Conservation (phyloP, 2,113 vertebrate species). For the Ancistrus triradiatus region DNA sequence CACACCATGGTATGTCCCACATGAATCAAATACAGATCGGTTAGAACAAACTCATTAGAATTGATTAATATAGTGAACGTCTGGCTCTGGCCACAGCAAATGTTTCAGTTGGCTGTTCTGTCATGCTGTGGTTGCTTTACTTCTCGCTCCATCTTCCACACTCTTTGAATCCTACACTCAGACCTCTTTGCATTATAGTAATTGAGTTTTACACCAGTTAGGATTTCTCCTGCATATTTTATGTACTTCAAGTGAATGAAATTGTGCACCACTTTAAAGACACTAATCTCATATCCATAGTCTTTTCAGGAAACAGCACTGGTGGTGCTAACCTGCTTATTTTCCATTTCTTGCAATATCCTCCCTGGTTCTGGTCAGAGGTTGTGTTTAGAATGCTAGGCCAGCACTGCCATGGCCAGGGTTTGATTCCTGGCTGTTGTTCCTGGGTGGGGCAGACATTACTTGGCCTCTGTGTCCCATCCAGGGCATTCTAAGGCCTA, state of each 20-base stretch:
- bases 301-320: constrained; percentile 20
- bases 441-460: too few species aligned
- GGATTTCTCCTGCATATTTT: constrained; percentile 16
- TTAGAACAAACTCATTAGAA: too few species aligned
- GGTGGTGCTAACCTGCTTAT: constrained; percentile 13
- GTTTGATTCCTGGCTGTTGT: too few species aligned
- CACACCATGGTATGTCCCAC: too few species aligned
- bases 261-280: constrained; percentile 33
- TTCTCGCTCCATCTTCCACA: neutral
- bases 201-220: constrained; percentile 33
- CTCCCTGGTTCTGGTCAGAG: neutral
- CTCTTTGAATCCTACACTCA: neutral
- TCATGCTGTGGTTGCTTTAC: neutral
- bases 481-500: too few species aligned
- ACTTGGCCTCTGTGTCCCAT: too few species aligned
- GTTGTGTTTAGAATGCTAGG: neutral
- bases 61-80: too few species aligned
- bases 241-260: constrained; percentile 28
- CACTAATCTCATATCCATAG: constrained; percentile 31
- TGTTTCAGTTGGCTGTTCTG: too few species aligned
- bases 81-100: too few species aligned
- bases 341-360: neutral
- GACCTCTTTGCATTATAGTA: constrained; percentile 29
- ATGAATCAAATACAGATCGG: too few species aligned
- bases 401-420: too few species aligned